phyloP scores from a whole-genome alignment of 2,797 vertebrate species.

The Pantherophis alleghaniensis region DNA sequence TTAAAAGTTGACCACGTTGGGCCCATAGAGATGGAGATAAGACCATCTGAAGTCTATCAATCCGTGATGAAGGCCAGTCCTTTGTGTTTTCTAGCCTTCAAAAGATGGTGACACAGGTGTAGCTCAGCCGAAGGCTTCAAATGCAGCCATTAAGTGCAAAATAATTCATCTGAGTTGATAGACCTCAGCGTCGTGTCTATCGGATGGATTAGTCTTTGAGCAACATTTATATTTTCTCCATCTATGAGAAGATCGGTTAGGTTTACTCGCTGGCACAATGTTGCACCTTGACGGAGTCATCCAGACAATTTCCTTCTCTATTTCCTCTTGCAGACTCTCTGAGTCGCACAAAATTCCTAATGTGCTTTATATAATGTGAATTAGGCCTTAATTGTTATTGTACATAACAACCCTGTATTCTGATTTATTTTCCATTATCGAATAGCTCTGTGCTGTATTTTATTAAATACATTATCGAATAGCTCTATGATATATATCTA shows the following conservation, averaged over 20 bases:
- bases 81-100: neutral
- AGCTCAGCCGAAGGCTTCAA: neutral
- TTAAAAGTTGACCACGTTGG: too few relatives aligned
- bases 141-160: neutral
- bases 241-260: neutral
- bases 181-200: neutral
- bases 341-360: constrained; percentile 52
- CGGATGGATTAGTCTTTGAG: neutral
- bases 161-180: neutral
- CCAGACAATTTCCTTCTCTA: neutral
- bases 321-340: constrained; percentile 35
- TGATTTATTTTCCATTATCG: constrained; percentile 57
- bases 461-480: constrained; percentile 47
- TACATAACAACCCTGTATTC: constrained; percentile 63
- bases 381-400: constrained; percentile 74
- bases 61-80: neutral
- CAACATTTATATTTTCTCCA: neutral
- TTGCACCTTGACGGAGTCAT: neutral
- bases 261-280: neutral
- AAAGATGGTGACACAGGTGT: neutral
- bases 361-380: constrained; percentile 68
- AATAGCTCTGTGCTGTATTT: constrained; percentile 58
- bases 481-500: constrained; percentile 38
- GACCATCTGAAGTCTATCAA: neutral
- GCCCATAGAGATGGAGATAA: neutral